Evolutionary conservation across 2,888 invertebrate species (phyloP).

Genomic region (Drosophila leonis): DNA sequence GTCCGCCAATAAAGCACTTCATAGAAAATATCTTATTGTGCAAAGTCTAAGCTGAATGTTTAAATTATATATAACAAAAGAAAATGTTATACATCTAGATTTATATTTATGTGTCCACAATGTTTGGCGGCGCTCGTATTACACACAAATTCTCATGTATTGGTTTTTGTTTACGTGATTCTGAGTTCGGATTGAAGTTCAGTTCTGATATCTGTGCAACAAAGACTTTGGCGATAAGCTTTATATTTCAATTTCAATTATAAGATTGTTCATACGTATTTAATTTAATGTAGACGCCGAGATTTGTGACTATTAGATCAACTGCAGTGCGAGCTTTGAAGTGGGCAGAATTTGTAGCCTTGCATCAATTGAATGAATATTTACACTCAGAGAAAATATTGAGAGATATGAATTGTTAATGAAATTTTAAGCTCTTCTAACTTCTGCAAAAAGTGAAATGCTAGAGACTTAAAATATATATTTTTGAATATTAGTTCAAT

Average conservation of each 20-base stretch:
- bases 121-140: constrained; percentile 8
- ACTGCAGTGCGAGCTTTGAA: constrained; percentile 1
- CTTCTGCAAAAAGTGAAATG: not conserved
- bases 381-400: constrained; percentile 5
- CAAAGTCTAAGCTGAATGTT: constrained; percentile 9
- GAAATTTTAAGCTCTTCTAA: not conserved
- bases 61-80: constrained; percentile 5
- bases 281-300: constrained; percentile 15
- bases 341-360: not conserved
- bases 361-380: constrained; percentile 5
- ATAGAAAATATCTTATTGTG: constrained; percentile 9
- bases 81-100: not conserved
- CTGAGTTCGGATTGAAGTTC: constrained; percentile 11
- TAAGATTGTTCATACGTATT: constrained; percentile 25
- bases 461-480: too few relatives aligned
- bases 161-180: constrained; percentile 19
- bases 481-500: too few relatives aligned
- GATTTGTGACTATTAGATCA: constrained; percentile 21
- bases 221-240: constrained; percentile 43
- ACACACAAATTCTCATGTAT: constrained; percentile 25
- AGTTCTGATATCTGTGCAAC: constrained; percentile 18
- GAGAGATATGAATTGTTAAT: not conserved
- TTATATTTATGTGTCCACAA: constrained; percentile 2
- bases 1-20: constrained; percentile 4
- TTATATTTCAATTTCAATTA: constrained; percentile 20